Conservation (phyloP, 2,113 vertebrate species). For the Carassius carassius region DNA sequence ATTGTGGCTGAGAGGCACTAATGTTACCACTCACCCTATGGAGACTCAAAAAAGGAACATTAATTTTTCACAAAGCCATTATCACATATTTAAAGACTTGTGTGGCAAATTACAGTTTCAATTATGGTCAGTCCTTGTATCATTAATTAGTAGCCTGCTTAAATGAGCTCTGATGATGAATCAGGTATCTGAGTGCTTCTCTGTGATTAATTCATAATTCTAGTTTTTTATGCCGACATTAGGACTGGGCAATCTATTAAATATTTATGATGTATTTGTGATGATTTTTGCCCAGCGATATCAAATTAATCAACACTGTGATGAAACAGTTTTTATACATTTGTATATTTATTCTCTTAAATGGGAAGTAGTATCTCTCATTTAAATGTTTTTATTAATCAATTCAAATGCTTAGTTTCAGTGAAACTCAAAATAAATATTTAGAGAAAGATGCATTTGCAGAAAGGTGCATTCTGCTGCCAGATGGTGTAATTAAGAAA, state of each 20-base stretch:
- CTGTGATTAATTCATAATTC: constrained; percentile 24
- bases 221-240: neutral
- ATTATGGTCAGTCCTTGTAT: constrained; percentile 32
- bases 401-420: neutral
- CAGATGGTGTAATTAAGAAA: neutral
- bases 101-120: constrained; percentile 33
- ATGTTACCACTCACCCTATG: constrained; percentile 6
- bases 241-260: neutral
- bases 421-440: neutral
- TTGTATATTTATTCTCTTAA: neutral
- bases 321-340: neutral
- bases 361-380: neutral
- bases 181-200: constrained; percentile 17
- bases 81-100: constrained; percentile 41
- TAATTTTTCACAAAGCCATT: constrained; percentile 41
- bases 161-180: constrained; percentile 27
- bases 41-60: constrained; percentile 33
- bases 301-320: neutral
- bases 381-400: neutral
- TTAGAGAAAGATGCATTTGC: neutral
- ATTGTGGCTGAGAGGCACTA: constrained; percentile 15
- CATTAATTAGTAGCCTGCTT: constrained; percentile 27
- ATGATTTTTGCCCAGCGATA: neutral
- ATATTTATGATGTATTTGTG: neutral
- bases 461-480: neutral